Base-by-base conservation (phyloP, 2,888 invertebrate species). In the Caenorhabditis japonica region DNA sequence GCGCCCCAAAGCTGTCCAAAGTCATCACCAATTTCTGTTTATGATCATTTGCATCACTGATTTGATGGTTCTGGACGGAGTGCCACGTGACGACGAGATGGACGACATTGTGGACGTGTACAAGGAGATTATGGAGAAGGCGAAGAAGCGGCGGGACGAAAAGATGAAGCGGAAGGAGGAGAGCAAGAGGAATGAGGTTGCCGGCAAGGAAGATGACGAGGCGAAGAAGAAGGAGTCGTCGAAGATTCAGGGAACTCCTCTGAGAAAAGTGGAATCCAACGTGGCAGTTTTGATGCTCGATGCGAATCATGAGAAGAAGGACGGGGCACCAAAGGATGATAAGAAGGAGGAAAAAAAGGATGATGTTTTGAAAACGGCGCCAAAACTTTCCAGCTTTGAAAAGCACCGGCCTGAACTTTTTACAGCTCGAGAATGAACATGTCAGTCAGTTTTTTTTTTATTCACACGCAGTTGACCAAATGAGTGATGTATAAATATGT, bases 1-100 rank as follows among this genome's bases (percentile, higher is more conserved):
- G 60, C 13, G 70, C 1, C 43, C 55, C n/a, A 61, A 71, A 33
- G 52, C 71, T 5, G 56, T 71, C 17, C 71, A 71, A 34, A 55
- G 61, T 15, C 41, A 47, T 30, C 25, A 34, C 36, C 71, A 71
- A 41, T 62, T 39, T 19, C 15, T 58, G 2, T 71, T 71, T 19
- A 56, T 71, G 51, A 27, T 71, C 23, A 19, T 71, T n/a, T 62
- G 62, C 12, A 25, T 71, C 7, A 19, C 47, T 4, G 71, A 71
- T 30, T 7, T 51, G 12, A 44, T 62, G 27, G 49, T 56, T 38
- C n/a, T 13, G 62, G 71, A 52, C 33, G 52, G 36, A 2, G 51
- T 61, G 15, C 21, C 43, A 4, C 30, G 43, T 1, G 52, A 41
- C 41, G 43, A 43, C 4, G 30, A 49, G 19, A 49, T 60, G 60